Base-by-base conservation (phyloP, 2,797 vertebrate genomes). In the Xenentodon cancila region DNA sequence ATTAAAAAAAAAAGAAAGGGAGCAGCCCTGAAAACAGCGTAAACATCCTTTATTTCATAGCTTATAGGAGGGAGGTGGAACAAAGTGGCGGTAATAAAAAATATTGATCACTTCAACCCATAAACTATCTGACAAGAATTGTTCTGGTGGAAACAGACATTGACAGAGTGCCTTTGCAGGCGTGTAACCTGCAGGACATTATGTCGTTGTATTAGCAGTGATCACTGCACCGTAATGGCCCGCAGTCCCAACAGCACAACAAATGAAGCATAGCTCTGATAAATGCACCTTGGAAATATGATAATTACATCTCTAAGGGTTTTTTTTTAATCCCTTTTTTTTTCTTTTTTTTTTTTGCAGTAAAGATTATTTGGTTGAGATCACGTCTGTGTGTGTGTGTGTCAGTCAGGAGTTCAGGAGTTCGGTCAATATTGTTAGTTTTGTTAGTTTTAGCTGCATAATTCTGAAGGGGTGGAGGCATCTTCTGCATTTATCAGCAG, bases 81-180 rank as follows among this genome's bases (percentile, higher is more conserved):
- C 82, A 92, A 89, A 92, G 82, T 90, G 82, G 88, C 61, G 67
- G 82, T 88, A 91, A 92, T 91, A 91, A 88, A 91, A 91, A 89
- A 84, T 90, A 92, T 92, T 85, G 93, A 93, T 93, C 80, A 80
- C 64, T 62, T 61, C 80, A 73, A 70, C 73, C 79, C 79, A 77
- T 88, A 90, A 90, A 82, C 74, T 80, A 82, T 91, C 79, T 84
- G 87, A 90, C 84, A 84, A 83, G 78, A 79, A 80, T 80, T 82
- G 77, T 81, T 77, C 75, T 76, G 84, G 85, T 68, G 84, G 81
- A 80, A 87, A 79, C 75, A 77, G 86, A 73, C 90, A 88, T 85
- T 92, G 92, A 93, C 84, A 68, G 81, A 92, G 82, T 80, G 81
- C 73, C 74, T 84, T 74, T 76, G 75, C 82, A 78, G 68, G 64